Evolutionary conservation across 2,113 vertebrate species (phyloP), one percentile per base, ranked within the genome.

Genomic region (Toxotes chatareus): DNA sequence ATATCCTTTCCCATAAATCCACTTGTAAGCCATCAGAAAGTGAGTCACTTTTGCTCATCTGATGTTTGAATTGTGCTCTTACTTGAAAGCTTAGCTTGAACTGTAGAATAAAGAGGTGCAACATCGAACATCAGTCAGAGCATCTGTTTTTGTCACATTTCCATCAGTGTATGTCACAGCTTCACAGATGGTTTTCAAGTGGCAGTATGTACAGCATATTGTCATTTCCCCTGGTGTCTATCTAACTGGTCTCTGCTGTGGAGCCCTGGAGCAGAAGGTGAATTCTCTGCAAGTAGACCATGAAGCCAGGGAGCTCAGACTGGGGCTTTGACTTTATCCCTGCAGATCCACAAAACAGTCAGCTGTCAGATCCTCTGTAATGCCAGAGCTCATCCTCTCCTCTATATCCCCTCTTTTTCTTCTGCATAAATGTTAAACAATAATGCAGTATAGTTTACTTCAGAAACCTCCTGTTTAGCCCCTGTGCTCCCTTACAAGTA

Each of bases 401-500:
- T 56, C 36, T 66, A 31, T 8, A 2, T 27, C 9, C 14, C 36
- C n/a, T 40, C 12, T 2, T 34, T 32, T 5, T 63, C 31, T 27
- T 34, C 51, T 47, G 40, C 16, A 55, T 64, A 27, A 67, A 79
- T 51, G 51, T 19, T 11, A 66, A 67, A 72, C 40, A 79, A n/a
- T 56, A 46, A 63, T 67, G 68, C 40, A 34, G 12, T 16, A 49
- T 31, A 40, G n/a, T 67, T 73, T 57, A 23, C 63, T 76, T 53
- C 19, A 44, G 31, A 27, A 55, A 23, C 34, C 42, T 60, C 64
- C 55, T 27, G 42, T 83, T 21, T 46, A 59, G 21, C 49, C 64
- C 64, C 61, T 53, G 55, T 76, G 72, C 59, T 76, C 46, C 42
- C 57, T 74, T 23, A 65, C 76, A 73, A 80, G 75, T n/a, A 9